Base-by-base conservation (phyloP, 2,797 vertebrate species). In the Lepus townsendii region DNA sequence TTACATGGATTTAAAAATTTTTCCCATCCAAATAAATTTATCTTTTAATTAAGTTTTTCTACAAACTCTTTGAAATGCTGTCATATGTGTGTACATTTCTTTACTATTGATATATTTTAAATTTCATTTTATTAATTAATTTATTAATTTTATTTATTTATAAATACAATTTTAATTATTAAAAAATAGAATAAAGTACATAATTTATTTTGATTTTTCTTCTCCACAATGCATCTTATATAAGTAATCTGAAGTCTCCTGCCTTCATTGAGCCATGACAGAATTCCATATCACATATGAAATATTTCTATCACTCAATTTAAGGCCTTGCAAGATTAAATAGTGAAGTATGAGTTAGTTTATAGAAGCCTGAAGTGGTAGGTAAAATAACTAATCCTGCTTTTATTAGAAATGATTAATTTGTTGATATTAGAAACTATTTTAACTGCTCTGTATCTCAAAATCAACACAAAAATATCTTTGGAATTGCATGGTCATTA, bases 371-470 rank as follows among this genome's bases (percentile, higher is more conserved):
- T 88, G 62, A 91, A 83, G n/a, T 77, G 57, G 63, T 35, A 80
- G 66, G 19, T 83, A 88, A 76, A 84, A 84, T 50, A 79, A 14
- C 20, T 88, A 65, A 92, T n/a, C 50, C n/a, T 69, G 38, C 16
- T 80, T 7, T 90, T 65, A 50, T 11, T 60, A 73, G 17, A 77
- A 65, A 72, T 57, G 24, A 87, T 50, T 66, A 63, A 83, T 75
- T 94, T 90, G 20, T 79, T 71, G 30, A 30, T 91, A 69, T 52
- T 91, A 76, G 69, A 78, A 52, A 65, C 50, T 12, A 12, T 63
- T 62, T 88, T 76, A 60, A 79, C 12, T 60, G 42, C 17, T 80
- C n/a, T 71, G 19, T 75, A 60, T 27, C 52, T 78, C 32, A 85
- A 80, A 85, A 26, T 83, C 22, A 82, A 82, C 76, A 71, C 35